Conservation (phyloP, 2,888 invertebrate species). For the Meganola albula region DNA sequence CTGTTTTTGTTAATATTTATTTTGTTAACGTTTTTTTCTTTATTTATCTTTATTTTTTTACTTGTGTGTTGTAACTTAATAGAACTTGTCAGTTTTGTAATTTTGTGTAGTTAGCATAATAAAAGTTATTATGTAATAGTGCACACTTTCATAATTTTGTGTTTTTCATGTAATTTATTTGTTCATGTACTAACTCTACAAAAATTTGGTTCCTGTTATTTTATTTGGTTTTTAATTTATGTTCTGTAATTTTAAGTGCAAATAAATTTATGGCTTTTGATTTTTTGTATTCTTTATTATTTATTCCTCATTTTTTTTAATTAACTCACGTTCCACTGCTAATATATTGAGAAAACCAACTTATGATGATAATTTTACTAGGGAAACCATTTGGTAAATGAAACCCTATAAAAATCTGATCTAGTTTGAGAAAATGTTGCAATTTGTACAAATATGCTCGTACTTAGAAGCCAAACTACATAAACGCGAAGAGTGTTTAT, state of each 20-base stretch:
- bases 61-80: slow-evolving; percentile 53
- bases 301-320: too few relatives aligned
- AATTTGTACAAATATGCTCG: too few relatives aligned
- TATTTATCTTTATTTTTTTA: slow-evolving; percentile 43
- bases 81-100: slow-evolving; percentile 35
- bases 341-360: too few relatives aligned
- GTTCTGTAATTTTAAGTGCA: slow-evolving; percentile 63
- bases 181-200: slow-evolving; percentile 30
- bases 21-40: slow-evolving; percentile 65
- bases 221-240: slow-evolving; percentile 75
- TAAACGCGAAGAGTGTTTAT: too few relatives aligned
- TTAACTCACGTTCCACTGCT: too few relatives aligned
- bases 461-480: too few relatives aligned
- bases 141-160: too few relatives aligned
- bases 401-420: too few relatives aligned
- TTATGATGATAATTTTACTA: too few relatives aligned
- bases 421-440: too few relatives aligned
- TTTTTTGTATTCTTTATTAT: slow-evolving; percentile 46
- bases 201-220: slow-evolving; percentile 72
- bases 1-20: slow-evolving; percentile 69
- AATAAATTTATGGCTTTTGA: slow-evolving; percentile 74
- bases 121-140: too few relatives aligned
- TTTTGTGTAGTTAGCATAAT: slow-evolving; percentile 39
- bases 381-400: too few relatives aligned
- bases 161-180: slow-evolving; percentile 37